Base-by-base conservation (phyloP, 2,113 vertebrate genomes). In the Cichladusa arquata region DNA sequence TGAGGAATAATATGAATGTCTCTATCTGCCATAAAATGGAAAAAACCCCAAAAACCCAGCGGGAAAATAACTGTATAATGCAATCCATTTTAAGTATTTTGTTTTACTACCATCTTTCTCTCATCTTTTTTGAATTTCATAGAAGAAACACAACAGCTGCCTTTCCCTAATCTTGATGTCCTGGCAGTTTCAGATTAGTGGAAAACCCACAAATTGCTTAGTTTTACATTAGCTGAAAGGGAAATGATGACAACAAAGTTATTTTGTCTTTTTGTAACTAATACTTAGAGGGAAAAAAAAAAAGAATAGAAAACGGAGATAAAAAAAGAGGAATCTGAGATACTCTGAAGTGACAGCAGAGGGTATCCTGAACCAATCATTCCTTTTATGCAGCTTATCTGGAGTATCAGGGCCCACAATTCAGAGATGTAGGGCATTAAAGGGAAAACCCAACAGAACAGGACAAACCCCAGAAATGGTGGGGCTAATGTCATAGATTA, bases 111-210 rank as follows among this genome's bases (percentile, higher is more conserved):
- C 20, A 65, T 33, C 8, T 23, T 73, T 84, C 25, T 71, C 38
- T 12, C 33, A 62, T 70, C 13, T 90, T 65, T 86, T 64, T 88
- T 93, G 73, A 92, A 93, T 88, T 92, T 84, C 62, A n/a, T 64
- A 31, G 85, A 67, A 74, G 29, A 91, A 93, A 64, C 19, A 31
- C 56, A 90, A 56, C 64, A 67, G 11, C 12, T 89, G 69, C 56
- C 24, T 71, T 67, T 38, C 14, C 8, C 19, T 89, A 66, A 64
- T 86, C 33, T 74, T 92, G 56, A 73, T 78, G 42, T 78, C 47
- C 69, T 73, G 60, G 47, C 10, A 81, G 53, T 34, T 81, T 58
- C 56, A 73, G 38, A 51, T 54, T 40, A 71, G 44, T 56, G 53
- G 24, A 62, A 94, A 93, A 66, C 6, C 28, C 57, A 31, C 19